Percentiles rank a stretch among this genome's conserved stretches.
Conservation (phyloP, 2,888 invertebrate species). For the Sinohyriopsis cumingii region DNA sequence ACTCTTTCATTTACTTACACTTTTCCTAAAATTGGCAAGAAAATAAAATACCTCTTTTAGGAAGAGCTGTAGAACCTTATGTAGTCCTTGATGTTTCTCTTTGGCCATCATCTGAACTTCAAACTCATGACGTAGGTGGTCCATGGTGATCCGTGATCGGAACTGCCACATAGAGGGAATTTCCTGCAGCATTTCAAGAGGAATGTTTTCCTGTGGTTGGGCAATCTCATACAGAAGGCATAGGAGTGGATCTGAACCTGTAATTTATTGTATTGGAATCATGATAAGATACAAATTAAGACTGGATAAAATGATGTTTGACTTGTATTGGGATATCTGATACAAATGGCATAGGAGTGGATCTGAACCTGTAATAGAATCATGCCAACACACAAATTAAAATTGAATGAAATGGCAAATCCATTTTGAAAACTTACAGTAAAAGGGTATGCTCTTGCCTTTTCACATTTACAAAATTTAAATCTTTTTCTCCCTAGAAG, state of each 20-base stretch:
- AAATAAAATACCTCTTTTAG: slow-evolving; percentile 7
- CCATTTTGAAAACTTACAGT: no score
- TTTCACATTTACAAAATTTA: no score
- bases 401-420: no score
- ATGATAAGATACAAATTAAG: no score
- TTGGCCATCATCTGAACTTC: neutral
- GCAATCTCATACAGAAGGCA: slow-evolving; percentile 21
- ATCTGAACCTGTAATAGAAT: neutral
- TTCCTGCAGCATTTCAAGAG: slow-evolving; percentile 13
- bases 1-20: no score
- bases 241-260: slow-evolving; percentile 13
- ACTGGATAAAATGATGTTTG: no score
- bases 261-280: no score
- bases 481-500: no score
- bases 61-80: slow-evolving; percentile 4
- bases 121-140: slow-evolving; percentile 33
- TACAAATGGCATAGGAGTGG: slow-evolving; percentile 20
- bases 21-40: no score
- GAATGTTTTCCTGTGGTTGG: neutral
- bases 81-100: no score
- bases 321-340: slow-evolving; percentile 16
- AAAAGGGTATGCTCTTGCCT: no score
- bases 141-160: slow-evolving; percentile 29
- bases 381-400: no score
- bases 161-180: slow-evolving; percentile 29